phyloP scores from a whole-genome alignment of 1,140 invertebrate genomes.

The Drosophila pectinifera region DNA sequence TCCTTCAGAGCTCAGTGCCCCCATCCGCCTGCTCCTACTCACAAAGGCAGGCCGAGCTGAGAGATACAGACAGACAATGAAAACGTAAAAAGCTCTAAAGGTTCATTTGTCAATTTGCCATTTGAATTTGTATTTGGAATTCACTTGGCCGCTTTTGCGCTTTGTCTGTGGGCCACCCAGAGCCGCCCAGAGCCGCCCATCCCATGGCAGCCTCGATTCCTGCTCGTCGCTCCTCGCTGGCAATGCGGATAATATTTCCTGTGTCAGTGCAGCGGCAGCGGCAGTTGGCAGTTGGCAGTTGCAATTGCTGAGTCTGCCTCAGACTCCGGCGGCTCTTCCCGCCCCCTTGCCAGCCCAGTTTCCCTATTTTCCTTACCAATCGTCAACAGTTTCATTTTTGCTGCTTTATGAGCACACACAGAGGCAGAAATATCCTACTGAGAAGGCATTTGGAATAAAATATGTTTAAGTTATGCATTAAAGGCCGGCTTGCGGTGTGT shows the following conservation, averaged over 20 bases:
- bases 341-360: constrained; percentile 1
- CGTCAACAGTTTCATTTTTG: constrained; percentile 82
- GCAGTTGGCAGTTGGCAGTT: constrained; percentile 76
- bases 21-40: background rate
- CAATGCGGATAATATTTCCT: constrained; percentile 83
- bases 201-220: constrained; percentile 50
- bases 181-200: background rate
- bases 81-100: constrained; percentile 81
- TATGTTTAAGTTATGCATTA: too few species aligned
- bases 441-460: background rate
- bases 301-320: constrained; percentile 52
- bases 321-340: constrained; percentile 11
- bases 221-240: constrained; percentile 49
- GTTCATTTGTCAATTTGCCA: constrained; percentile 83
- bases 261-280: constrained; percentile 72
- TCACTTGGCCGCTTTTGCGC: constrained; percentile 81
- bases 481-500: background rate
- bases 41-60: background rate
- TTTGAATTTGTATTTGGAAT: constrained; percentile 83
- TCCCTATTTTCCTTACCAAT: constrained; percentile 51
- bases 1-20: background rate
- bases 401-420: constrained; percentile 66
- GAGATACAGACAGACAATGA: constrained; percentile 62
- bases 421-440: background rate
- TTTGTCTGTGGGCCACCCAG: constrained; percentile 53